A percentile compares a stretch with the other conserved stretches of the same genome.
phyloP scores from a whole-genome alignment of 1,140 invertebrate species.

The Notospermus geniculatus region DNA sequence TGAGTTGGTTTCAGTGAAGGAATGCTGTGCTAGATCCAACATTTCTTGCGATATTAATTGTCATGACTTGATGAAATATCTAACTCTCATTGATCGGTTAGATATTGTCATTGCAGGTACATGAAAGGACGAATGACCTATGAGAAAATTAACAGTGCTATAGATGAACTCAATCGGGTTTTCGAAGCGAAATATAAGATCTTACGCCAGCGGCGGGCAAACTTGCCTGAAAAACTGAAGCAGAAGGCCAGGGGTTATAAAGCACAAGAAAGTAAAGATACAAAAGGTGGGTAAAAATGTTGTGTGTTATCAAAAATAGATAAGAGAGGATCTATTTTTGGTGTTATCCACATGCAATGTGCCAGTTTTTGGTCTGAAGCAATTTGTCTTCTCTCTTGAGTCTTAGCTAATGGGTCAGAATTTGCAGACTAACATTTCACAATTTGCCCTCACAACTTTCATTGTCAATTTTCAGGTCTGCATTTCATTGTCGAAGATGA shows the following conservation, averaged over 20 bases:
- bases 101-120: slow-evolving; percentile 34
- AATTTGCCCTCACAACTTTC: neutral
- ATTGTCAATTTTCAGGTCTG: slow-evolving; percentile 34
- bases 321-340: too few relatives aligned
- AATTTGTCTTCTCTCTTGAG: too few relatives aligned
- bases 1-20: too few relatives aligned
- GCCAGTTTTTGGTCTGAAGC: too few relatives aligned
- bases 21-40: too few relatives aligned
- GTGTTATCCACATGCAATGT: too few relatives aligned
- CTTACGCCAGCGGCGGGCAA: slow-evolving; percentile 32
- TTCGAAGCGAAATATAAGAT: slow-evolving; percentile 47
- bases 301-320: too few relatives aligned
- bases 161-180: slow-evolving; percentile 45
- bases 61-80: too few relatives aligned
- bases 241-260: slow-evolving; percentile 38
- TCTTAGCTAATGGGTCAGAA: too few relatives aligned
- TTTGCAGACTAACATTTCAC: too few relatives aligned
- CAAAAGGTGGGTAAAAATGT: slow-evolving; percentile 39
- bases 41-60: too few relatives aligned
- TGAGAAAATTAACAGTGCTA: slow-evolving; percentile 37
- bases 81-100: too few relatives aligned
- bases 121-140: slow-evolving; percentile 48
- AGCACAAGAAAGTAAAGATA: slow-evolving; percentile 42
- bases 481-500: slow-evolving; percentile 47
- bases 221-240: slow-evolving; percentile 36